A percentile compares a stretch with the other conserved stretches of the same genome.
phyloP scores from a whole-genome alignment of 2,113 vertebrate species.

The Ivindomyrus marchei region DNA sequence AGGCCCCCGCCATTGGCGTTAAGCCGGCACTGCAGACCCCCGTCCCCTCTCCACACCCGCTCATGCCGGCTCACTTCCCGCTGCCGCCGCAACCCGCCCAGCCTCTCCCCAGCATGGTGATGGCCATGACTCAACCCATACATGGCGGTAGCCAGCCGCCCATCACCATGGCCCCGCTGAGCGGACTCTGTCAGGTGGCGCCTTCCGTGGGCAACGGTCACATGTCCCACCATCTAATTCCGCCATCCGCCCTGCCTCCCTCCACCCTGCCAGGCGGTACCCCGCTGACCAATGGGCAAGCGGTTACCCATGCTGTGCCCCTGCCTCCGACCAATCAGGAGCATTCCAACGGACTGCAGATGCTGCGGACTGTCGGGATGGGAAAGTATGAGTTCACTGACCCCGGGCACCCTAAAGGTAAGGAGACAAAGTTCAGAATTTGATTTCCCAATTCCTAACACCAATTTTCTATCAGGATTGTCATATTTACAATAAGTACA shows the following conservation, averaged over 20 bases:
- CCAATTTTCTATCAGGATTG: not conserved
- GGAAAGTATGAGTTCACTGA: constrained; percentile 79
- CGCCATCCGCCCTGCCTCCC: constrained; percentile 52
- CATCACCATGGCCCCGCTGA: constrained; percentile 72
- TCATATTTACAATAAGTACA: not conserved
- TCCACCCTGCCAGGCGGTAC: constrained; percentile 61
- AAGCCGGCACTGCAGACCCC: constrained; percentile 81
- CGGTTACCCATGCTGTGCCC: constrained; percentile 46
- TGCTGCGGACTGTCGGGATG: constrained; percentile 71
- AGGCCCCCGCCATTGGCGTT: constrained; percentile 86
- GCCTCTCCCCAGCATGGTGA: constrained; percentile 81
- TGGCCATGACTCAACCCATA: constrained; percentile 80
- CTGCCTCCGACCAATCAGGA: constrained; percentile 47
- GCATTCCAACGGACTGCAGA: constrained; percentile 64
- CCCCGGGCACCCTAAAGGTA: constrained; percentile 78
- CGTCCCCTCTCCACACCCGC: constrained; percentile 78
- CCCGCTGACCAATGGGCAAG: constrained; percentile 63
- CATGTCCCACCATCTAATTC: constrained; percentile 68
- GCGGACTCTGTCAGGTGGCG: constrained; percentile 67
- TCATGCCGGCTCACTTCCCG: constrained; percentile 92
- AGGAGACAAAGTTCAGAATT: not conserved
- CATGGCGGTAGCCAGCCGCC: constrained; percentile 78
- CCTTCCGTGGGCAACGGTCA: constrained; percentile 70
- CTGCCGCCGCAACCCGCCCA: constrained; percentile 79
- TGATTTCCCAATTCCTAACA: not conserved